Percentiles rank a stretch among this genome's conserved stretches.
phyloP scores from a whole-genome alignment of 1,140 invertebrate genomes.

The Drosophila carrolli region DNA sequence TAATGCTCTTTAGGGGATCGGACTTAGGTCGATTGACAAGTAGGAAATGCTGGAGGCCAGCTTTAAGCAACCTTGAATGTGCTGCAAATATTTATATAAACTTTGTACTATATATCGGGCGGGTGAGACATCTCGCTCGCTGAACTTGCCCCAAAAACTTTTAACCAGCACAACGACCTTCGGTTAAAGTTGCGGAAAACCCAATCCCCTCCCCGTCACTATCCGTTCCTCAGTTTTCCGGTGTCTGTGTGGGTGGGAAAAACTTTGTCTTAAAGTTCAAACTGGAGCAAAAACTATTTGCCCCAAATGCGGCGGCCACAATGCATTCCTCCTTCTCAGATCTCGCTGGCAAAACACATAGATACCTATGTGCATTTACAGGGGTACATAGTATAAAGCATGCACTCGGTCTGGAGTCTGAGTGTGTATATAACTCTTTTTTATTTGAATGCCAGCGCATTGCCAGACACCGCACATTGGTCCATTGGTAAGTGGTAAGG shows the following conservation, averaged over 20 bases:
- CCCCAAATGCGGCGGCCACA: constrained; percentile 71
- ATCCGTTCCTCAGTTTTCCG: background rate
- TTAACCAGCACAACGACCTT: constrained; percentile 73
- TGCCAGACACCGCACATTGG: constrained; percentile 34
- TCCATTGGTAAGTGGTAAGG: background rate
- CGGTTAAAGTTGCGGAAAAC: constrained; percentile 74
- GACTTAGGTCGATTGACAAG: constrained; percentile 1
- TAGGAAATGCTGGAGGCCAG: background rate
- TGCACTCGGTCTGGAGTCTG: constrained; percentile 47
- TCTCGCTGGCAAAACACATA: constrained; percentile 1
- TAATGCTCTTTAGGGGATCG: background rate
- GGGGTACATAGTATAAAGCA: constrained; percentile 49
- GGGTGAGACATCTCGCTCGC: constrained; percentile 35
- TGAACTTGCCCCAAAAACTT: constrained; percentile 64
- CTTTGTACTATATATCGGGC: constrained; percentile 14
- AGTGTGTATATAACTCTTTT: constrained; percentile 72
- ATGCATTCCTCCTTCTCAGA: constrained; percentile 38
- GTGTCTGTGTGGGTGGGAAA: constrained; percentile 22
- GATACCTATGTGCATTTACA: constrained; percentile 10
- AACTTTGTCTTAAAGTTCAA: constrained; percentile 80
- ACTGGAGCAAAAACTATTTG: constrained; percentile 83
- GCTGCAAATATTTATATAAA: constrained; percentile 25
- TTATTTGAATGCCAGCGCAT: constrained; percentile 65
- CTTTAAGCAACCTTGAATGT: constrained; percentile 39
- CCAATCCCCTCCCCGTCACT: background rate